Base-by-base conservation (phyloP, 2,113 vertebrate species). In the Kryptolebias marmoratus region DNA sequence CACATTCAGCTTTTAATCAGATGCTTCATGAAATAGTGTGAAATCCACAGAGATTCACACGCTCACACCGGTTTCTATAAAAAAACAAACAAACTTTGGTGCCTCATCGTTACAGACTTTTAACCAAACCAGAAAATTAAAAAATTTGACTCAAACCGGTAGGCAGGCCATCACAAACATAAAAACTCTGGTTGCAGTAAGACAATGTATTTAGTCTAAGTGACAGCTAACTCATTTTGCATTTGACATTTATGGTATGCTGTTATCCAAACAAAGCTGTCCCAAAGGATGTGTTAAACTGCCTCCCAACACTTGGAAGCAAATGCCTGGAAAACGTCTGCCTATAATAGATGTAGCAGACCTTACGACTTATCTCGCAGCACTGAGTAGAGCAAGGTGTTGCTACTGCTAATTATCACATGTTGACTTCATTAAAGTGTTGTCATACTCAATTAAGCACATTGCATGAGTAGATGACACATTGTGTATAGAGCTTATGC, bases 401-500 rank as follows among this genome's bases (percentile, higher is more conserved):
- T 69, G 53, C 68, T 68, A 50, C 42, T n/a, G 72, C 57, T 70
- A 76, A 75, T 86, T 73, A 77, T 57, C 54, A 13, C 45, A 65
- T 58, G 77, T 68, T 75, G 60, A 82, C 75, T 79, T 79, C 50
- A 83, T 83, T 82, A 71, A 76, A 70, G 12, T 50, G 66, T 47
- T 28, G 56, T 77, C 63, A 54, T 12, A 13, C 18, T 12, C 39
- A 61, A 54, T 61, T 69, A 22, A 77, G 49, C 15, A 63, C 28
- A 45, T 36, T 9, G 10, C 39, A 42, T 15, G 42, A 56, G 73
- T 57, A 11, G 56, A 65, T 32, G 18, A 14, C 11, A 27, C 8
- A n/a, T 55, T 16, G 14, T 54, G 22, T 42, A 27, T 2, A 53
- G 61, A 68, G 31, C 7, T 55, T 58, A 12, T 6, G n/a, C 3